These are phyloP conservation scores for Oenanthe melanoleuca DNA, from an alignment of 2,113 vertebrate species.

Conservation along the genomic window DNA sequence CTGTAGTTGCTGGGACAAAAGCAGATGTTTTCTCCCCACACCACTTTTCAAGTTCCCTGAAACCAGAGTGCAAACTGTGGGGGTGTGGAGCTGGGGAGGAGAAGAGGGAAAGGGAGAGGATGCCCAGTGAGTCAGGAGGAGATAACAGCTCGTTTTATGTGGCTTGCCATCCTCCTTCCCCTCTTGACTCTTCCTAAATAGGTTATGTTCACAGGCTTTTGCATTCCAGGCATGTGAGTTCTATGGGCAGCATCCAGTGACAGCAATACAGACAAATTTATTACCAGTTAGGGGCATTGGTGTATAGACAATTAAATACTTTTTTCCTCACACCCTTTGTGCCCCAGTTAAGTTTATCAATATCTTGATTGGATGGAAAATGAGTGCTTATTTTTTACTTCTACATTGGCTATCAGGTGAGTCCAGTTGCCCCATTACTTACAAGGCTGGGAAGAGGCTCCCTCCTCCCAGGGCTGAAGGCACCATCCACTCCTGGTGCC, in stretches of 20 bases:
- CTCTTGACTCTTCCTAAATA: constrained; percentile 57
- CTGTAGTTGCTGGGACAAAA: background rate
- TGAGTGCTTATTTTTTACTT: background rate
- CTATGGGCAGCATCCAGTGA: background rate
- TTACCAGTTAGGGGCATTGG: background rate
- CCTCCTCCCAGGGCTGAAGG: background rate
- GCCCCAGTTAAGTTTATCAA: background rate
- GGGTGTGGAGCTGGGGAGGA: background rate
- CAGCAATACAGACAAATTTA: background rate
- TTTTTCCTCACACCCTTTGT: background rate
- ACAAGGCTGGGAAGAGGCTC: background rate
- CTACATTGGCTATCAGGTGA: accelerated
- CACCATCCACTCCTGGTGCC: background rate
- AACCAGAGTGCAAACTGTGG: background rate
- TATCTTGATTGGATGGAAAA: background rate
- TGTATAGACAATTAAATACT: background rate
- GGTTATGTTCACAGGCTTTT: background rate
- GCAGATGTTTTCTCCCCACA: background rate
- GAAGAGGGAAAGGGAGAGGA: background rate
- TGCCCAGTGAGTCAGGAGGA: constrained; percentile 22
- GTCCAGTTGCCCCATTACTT: background rate
- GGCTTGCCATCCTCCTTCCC: background rate
- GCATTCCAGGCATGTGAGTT: constrained; percentile 19
- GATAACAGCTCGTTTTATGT: background rate
- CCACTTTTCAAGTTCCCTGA: background rate